Conservation (phyloP, 1,140 invertebrate species). For the Phenacoccus solenopsis region DNA sequence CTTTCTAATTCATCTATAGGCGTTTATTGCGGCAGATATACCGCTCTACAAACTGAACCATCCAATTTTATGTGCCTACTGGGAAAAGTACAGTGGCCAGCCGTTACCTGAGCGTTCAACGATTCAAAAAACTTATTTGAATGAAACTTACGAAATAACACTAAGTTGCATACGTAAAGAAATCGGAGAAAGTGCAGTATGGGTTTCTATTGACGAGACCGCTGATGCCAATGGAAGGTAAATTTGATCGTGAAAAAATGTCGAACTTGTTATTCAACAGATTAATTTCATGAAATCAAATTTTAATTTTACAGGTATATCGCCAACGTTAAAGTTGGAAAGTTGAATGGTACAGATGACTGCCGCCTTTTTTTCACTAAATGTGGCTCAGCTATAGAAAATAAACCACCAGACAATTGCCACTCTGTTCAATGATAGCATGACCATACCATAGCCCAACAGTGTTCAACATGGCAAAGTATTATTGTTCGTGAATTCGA, state of each 20-base stretch:
- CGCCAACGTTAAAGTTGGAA: background rate
- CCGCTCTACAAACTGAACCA: background rate
- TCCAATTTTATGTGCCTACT: background rate
- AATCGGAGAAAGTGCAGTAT: background rate
- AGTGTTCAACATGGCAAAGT: background rate
- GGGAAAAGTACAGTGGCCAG: constrained; percentile 3
- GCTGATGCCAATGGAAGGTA: constrained; percentile 1
- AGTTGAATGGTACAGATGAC: background rate
- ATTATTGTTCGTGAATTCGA: background rate
- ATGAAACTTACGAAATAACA: constrained; percentile 9
- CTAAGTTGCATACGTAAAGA: background rate
- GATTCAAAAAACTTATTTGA: background rate
- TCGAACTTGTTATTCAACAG: too few relatives aligned
- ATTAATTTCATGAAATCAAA: background rate
- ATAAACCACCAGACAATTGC: constrained; percentile 8
- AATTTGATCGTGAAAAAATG: background rate
- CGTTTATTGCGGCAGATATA: background rate
- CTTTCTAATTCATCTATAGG: too few relatives aligned
- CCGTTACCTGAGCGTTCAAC: background rate
- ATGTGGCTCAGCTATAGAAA: background rate
- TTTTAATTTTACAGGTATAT: background rate
- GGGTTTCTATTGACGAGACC: constrained; percentile 18
- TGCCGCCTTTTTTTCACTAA: background rate
- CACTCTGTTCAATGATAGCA: background rate
- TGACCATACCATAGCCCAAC: background rate